Percentiles rank a stretch among this genome's conserved stretches.
Evolutionary conservation across 2,797 vertebrate species (phyloP).

Genomic region (Ara ararauna): DNA sequence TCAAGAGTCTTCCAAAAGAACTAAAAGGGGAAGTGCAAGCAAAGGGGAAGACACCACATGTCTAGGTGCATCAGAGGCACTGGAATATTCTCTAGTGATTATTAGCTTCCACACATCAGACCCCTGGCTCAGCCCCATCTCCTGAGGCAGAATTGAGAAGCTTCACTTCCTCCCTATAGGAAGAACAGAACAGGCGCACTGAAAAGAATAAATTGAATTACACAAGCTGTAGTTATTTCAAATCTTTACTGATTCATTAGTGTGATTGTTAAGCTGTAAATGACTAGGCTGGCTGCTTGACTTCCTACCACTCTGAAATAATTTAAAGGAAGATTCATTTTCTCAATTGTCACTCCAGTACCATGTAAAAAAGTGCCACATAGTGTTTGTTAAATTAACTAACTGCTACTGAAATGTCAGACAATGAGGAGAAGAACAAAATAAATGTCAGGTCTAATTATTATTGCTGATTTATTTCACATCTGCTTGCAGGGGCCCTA

Average conservation of each 20-base stretch:
- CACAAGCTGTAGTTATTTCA: not conserved
- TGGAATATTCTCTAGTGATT: not conserved
- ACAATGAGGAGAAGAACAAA: not conserved
- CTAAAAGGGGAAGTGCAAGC: not conserved
- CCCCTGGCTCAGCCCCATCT: not conserved
- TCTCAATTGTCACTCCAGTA: not conserved
- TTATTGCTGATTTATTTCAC: not conserved
- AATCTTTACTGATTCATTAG: not conserved
- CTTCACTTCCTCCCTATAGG: not conserved
- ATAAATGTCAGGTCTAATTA: not conserved
- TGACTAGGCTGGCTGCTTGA: not conserved
- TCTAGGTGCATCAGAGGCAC: not conserved
- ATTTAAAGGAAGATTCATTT: not conserved
- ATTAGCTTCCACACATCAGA: not conserved
- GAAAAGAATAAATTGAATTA: not conserved
- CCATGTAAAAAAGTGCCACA: not conserved
- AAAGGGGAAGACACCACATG: not conserved
- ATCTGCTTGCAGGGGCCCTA: not conserved
- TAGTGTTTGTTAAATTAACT: not conserved
- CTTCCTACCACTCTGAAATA: not conserved
- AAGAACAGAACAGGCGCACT: not conserved
- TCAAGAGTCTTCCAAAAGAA: not conserved
- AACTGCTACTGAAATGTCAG: not conserved
- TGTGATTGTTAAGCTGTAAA: not conserved
- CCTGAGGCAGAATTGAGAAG: not conserved